Evolutionary conservation across 2,113 vertebrate species (phyloP).

Genomic region (Nannospalax galili): DNA sequence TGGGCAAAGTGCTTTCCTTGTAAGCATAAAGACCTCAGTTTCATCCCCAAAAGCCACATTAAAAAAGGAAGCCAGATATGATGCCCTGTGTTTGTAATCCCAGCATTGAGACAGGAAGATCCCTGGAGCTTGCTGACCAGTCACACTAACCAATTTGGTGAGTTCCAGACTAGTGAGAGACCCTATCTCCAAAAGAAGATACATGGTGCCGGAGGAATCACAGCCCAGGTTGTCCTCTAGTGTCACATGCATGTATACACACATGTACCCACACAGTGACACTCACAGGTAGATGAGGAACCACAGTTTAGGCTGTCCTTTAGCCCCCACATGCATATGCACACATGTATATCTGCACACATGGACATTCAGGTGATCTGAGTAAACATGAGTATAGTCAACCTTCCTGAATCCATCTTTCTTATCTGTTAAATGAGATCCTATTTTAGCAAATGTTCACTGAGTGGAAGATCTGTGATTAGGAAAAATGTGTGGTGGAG

Average conservation of each 20-base stretch:
- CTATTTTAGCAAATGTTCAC: neutral
- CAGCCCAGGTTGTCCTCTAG: neutral
- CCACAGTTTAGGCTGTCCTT: neutral
- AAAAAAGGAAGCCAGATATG: neutral
- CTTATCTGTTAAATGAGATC: neutral
- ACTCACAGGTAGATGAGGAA: too few relatives aligned
- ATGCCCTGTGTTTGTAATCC: neutral
- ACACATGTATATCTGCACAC: too few relatives aligned
- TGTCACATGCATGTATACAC: neutral
- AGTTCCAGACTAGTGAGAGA: neutral
- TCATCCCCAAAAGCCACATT: too few relatives aligned
- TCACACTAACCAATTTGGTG: neutral
- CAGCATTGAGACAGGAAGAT: neutral
- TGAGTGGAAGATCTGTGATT: neutral
- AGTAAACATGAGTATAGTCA: neutral
- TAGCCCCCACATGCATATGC: neutral
- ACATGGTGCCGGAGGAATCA: neutral
- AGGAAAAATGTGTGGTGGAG: neutral
- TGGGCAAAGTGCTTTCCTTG: neutral
- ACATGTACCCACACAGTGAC: too few relatives aligned
- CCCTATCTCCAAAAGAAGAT: neutral
- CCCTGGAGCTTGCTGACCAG: neutral
- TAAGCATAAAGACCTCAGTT: neutral
- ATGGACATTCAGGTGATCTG: neutral
- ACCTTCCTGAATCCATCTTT: neutral